phyloP scores from a whole-genome alignment of 2,888 invertebrate species.

The Phalera bucephala region DNA sequence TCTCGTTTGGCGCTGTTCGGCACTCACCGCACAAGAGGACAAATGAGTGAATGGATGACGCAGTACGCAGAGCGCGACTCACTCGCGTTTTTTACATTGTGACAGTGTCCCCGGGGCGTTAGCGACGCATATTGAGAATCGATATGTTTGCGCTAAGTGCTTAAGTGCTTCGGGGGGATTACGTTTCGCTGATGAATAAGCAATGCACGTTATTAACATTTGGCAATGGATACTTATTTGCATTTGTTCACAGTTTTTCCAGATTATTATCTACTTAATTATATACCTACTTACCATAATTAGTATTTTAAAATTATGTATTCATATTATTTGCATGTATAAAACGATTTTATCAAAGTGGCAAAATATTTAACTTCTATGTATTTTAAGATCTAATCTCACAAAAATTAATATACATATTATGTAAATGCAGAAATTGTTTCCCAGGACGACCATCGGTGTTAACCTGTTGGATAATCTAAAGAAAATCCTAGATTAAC shows the following conservation, averaged over 20 bases:
- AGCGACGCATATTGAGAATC: constrained; percentile 67
- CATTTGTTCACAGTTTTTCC: neutral
- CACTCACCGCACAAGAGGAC: constrained; percentile 56
- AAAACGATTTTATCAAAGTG: too few relatives aligned
- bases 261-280: neutral
- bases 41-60: constrained; percentile 71
- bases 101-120: constrained; percentile 69
- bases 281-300: neutral
- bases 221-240: neutral
- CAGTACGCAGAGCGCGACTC: constrained; percentile 56
- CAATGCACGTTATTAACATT: constrained; percentile 57
- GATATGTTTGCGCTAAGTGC: constrained; percentile 80
- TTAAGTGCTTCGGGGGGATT: constrained; percentile 78
- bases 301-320: neutral
- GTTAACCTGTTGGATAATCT: too few relatives aligned
- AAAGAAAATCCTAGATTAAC: constrained; percentile 26
- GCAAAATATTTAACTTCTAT: too few relatives aligned
- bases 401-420: too few relatives aligned
- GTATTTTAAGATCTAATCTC: too few relatives aligned
- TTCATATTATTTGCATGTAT: neutral
- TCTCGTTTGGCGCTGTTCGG: constrained; percentile 46
- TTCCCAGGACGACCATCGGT: too few relatives aligned
- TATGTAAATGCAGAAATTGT: too few relatives aligned
- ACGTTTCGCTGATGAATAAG: constrained; percentile 71
- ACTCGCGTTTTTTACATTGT: constrained; percentile 76